These are phyloP conservation scores for Ophthalmolycus amberensis DNA, from an alignment of 2,113 vertebrate genomes.

Conservation along the genomic window DNA sequence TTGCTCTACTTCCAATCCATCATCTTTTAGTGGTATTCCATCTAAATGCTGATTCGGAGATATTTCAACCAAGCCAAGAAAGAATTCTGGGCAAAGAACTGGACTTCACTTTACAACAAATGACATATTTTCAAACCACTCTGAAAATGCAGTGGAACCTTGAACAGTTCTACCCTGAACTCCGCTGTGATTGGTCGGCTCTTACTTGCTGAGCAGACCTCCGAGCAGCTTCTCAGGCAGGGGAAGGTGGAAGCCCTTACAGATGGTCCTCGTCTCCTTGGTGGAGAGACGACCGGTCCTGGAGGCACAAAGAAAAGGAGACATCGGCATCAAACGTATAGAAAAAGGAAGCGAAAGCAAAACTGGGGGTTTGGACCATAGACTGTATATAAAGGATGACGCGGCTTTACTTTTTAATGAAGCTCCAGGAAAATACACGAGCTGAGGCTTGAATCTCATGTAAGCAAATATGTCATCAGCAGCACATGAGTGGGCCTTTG, in stretches of 20 bases:
- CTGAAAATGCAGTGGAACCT: background rate
- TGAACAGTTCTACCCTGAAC: background rate
- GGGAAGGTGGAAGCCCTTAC: conserved; percentile 88
- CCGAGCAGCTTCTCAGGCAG: conserved; percentile 84
- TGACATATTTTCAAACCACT: background rate
- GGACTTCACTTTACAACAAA: conserved; percentile 23
- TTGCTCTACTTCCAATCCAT: background rate
- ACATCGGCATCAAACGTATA: background rate
- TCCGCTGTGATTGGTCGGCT: conserved; percentile 7
- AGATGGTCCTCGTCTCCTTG: conserved; percentile 83
- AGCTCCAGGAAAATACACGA: background rate
- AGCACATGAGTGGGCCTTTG: background rate
- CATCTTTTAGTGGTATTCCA: background rate
- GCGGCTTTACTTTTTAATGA: background rate
- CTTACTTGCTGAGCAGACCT: conserved; percentile 86
- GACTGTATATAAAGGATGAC: background rate
- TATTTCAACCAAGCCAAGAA: conserved; percentile 22
- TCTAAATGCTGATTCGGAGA: background rate
- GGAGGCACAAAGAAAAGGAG: conserved; percentile 21
- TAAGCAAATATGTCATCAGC: conserved; percentile 1
- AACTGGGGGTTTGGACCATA: background rate
- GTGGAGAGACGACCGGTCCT: conserved; percentile 85
- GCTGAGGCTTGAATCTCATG: conserved; percentile 3
- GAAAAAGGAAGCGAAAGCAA: background rate
- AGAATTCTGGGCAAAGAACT: background rate